Percentiles rank a stretch among this genome's conserved stretches.
phyloP scores from a whole-genome alignment of 2,797 vertebrate species.

The Sebastes taczanowskii region DNA sequence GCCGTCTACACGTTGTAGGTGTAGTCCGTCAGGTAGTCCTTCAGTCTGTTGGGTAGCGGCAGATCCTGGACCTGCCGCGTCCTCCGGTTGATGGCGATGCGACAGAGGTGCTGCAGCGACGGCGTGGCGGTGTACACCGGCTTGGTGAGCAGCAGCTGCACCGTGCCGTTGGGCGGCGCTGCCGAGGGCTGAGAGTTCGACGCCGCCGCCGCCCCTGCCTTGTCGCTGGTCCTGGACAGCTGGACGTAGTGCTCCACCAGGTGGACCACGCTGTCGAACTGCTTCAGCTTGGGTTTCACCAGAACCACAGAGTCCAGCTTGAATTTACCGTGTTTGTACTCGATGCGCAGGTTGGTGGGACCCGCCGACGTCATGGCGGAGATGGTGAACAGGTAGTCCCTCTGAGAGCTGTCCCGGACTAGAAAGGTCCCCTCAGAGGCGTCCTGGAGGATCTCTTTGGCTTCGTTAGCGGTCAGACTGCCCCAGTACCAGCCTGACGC shows the following conservation, averaged over 20 bases:
- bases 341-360: slow-evolving; percentile 95
- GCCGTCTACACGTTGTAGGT: slow-evolving; percentile 87
- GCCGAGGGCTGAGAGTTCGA: slow-evolving; percentile 60
- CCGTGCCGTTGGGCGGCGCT: slow-evolving; percentile 86
- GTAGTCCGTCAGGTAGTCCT: slow-evolving; percentile 94
- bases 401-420: slow-evolving; percentile 94
- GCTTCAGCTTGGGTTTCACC: slow-evolving; percentile 91
- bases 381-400: slow-evolving; percentile 95
- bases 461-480: slow-evolving; percentile 91
- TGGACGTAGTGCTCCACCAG: slow-evolving; percentile 95
- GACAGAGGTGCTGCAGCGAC: slow-evolving; percentile 90
- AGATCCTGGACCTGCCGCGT: slow-evolving; percentile 87
- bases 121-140: slow-evolving; percentile 88
- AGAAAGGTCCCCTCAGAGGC: slow-evolving; percentile 93
- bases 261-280: slow-evolving; percentile 95
- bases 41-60: slow-evolving; percentile 92
- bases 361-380: slow-evolving; percentile 95
- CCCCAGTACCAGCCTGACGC: slow-evolving; percentile 97
- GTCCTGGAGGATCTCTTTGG: slow-evolving; percentile 92
- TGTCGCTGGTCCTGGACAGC: slow-evolving; percentile 85
- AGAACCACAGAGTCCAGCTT: slow-evolving; percentile 95
- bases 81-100: slow-evolving; percentile 90
- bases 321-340: slow-evolving; percentile 94
- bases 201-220: slow-evolving; percentile 30
- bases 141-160: slow-evolving; percentile 93